Base-by-base conservation (phyloP, 1,140 invertebrate genomes). In the Zaprionus nigranus region DNA sequence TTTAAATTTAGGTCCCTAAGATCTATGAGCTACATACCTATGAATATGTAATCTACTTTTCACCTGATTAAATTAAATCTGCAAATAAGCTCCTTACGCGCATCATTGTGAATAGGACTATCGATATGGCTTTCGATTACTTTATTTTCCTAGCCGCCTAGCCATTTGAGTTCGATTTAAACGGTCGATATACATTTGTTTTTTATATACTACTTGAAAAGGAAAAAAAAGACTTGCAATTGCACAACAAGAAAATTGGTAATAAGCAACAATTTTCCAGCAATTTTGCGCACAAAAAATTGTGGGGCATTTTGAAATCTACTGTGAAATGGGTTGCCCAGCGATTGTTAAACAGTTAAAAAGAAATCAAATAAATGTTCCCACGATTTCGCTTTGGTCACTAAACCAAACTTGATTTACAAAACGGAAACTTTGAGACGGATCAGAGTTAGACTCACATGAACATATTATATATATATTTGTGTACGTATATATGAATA, bases 281-380 rank as follows among this genome's bases (percentile, higher is more conserved):
- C 46, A 51, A 24, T 46, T 46, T 46, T 46, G n/a, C n/a, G 40
- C 40, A 46, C 20, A 51, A 51, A 51, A 13, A 51, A 3, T 24
- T 51, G 46, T 24, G 4, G 20, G 20, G 13, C 20, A 51, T 12
- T 51, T 51, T 12, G 46, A 22, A 51, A 51, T 24, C 20, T 24
- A 51, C 46, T 51, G 46, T 51, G 46, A 51, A 51, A 51, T 51
- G 46, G 46, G 46, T 24, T 51, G 46, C 12, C 20, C 46, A 24
- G 20, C 46, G 46, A 24, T 51, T 51, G 46, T 51, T 51, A 51
- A 7, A 9, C 46, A 51, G 17, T 51, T 51, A 51, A 22, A 51
- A 46, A 17, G 40, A 46, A 46, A 46, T 46, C 46, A 51, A 51
- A 51, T 6, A 11, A 34, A 51, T 20, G 0, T 51, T 51, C 46